phyloP scores from a whole-genome alignment of 2,888 invertebrate genomes.

The Periphyllus acericola region DNA sequence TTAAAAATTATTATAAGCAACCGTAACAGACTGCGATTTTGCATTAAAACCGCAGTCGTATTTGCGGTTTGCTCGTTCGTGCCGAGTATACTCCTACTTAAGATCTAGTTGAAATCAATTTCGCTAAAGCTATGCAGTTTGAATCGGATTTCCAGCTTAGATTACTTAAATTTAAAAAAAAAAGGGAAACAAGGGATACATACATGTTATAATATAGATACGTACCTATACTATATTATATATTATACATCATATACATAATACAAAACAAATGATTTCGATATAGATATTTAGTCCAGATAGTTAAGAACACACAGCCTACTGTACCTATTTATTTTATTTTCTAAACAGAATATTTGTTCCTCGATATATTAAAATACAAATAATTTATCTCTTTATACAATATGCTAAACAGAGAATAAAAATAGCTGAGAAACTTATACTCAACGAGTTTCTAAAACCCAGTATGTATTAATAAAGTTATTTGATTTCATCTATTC shows the following conservation, averaged over 20 bases:
- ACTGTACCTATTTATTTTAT: too few relatives aligned
- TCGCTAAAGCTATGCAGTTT: background rate
- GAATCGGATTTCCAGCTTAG: background rate
- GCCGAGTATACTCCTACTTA: background rate
- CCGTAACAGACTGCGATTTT: slow-evolving; percentile 24
- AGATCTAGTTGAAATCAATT: slow-evolving; percentile 31
- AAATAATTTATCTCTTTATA: background rate
- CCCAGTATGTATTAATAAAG: background rate
- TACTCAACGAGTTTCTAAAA: background rate
- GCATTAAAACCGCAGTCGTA: background rate
- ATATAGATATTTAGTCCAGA: too few relatives aligned
- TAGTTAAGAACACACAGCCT: too few relatives aligned
- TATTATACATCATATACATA: too few relatives aligned
- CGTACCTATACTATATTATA: too few relatives aligned
- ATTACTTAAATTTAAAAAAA: background rate
- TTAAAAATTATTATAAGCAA: slow-evolving; percentile 26
- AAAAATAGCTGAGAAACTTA: background rate
- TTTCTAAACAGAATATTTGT: too few relatives aligned
- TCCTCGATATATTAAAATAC: background rate
- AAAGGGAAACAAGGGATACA: slow-evolving; percentile 2
- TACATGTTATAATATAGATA: background rate
- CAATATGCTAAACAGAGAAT: background rate
- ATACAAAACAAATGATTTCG: too few relatives aligned
- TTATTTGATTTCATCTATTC: background rate
- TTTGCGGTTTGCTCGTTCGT: background rate